A percentile compares a stretch with the other conserved stretches of the same genome.
Conservation (phyloP, 2,113 vertebrate genomes). For the Mionectes macconnelli region DNA sequence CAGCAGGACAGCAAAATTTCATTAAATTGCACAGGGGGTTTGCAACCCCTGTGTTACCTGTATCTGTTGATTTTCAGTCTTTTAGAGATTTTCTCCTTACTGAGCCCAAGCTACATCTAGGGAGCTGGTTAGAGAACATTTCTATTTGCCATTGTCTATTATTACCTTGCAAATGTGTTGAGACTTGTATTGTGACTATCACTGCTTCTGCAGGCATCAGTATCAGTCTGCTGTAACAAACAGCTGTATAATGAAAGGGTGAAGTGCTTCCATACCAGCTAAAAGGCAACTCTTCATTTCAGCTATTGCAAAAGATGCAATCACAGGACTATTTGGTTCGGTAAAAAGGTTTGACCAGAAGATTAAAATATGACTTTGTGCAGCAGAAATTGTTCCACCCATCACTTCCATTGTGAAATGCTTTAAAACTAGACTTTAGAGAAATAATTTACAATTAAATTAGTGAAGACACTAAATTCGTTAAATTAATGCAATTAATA, state of each 20-base stretch:
- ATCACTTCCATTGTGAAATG: not conserved
- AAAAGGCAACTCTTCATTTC: not conserved
- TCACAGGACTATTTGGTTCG: not conserved
- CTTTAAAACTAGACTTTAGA: not conserved
- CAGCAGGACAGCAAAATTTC: not conserved
- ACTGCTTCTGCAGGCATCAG: not conserved
- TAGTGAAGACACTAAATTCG: not conserved
- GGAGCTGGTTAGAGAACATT: not conserved
- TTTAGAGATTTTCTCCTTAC: not conserved
- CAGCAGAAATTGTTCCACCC: not conserved
- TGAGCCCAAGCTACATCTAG: not conserved
- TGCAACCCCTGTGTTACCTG: not conserved
- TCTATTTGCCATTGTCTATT: not conserved
- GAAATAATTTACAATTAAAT: not conserved
- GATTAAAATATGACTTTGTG: not conserved
- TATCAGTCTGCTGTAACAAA: not conserved
- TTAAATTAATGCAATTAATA: not conserved
- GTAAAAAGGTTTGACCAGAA: not conserved
- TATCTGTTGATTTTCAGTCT: not conserved
- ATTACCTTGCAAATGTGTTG: not conserved
- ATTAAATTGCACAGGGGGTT: not conserved
- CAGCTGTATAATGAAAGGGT: not conserved
- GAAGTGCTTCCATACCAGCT: not conserved
- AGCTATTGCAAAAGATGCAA: not conserved
- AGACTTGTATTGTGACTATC: not conserved